Evolutionary conservation across 30 jellyfish, hydroid and myxozoan species (phyloP).

Genomic region (Nemopilema nomurai): DNA sequence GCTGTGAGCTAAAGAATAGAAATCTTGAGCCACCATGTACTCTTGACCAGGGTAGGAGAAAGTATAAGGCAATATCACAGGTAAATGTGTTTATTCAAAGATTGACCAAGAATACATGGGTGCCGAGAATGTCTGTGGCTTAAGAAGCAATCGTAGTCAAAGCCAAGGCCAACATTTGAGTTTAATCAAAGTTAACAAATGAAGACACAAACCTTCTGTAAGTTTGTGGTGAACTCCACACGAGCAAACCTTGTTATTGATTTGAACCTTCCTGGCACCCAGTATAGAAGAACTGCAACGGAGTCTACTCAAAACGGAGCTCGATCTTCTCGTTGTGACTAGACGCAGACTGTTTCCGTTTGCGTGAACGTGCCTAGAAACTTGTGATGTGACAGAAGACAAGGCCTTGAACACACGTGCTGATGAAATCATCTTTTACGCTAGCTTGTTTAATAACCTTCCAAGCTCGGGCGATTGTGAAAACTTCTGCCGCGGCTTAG

Average conservation of each 20-base stretch:
- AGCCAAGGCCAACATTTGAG: too few relatives aligned
- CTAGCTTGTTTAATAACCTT: neutral
- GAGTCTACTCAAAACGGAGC: constrained; percentile 46
- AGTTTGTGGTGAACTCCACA: constrained; percentile 59
- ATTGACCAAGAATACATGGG: too few relatives aligned
- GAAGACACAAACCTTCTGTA: constrained; percentile 45
- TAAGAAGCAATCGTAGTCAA: too few relatives aligned
- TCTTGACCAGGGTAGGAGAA: too few relatives aligned
- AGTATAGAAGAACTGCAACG: constrained; percentile 50
- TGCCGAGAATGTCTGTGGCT: too few relatives aligned
- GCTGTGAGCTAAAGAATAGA: too few relatives aligned
- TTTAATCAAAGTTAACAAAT: too few relatives aligned
- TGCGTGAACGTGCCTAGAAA: constrained; percentile 8
- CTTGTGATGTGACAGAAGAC: constrained; percentile 28
- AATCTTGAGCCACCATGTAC: too few relatives aligned
- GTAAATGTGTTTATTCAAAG: too few relatives aligned
- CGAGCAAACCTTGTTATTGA: constrained; percentile 40
- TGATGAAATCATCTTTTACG: constrained; percentile 22
- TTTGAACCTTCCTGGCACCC: constrained; percentile 11
- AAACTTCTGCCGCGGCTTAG: neutral
- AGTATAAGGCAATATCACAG: too few relatives aligned
- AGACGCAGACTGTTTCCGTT: constrained; percentile 17
- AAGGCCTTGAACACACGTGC: constrained; percentile 6
- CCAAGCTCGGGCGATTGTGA: neutral
- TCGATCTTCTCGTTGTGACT: constrained; percentile 18